Evolutionary conservation across 2,888 invertebrate species (phyloP).

Genomic region (Mesochorus sp.): DNA sequence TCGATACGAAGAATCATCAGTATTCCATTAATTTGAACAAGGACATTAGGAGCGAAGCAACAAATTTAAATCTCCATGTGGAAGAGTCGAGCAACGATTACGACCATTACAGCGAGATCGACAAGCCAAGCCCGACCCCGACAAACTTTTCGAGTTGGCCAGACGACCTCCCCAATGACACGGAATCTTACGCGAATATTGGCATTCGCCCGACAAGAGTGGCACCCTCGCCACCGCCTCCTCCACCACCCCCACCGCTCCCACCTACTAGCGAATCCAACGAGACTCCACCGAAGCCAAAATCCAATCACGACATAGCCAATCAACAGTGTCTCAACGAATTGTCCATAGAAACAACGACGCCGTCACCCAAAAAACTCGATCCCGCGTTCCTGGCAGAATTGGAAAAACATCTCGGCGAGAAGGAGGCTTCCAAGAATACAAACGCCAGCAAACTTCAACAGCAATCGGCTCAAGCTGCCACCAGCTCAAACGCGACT

Average conservation of each 20-base stretch:
- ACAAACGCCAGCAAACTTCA: conserved; percentile 81
- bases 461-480: conserved; percentile 48
- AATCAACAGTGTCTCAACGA: conserved; percentile 75
- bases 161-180: conserved; percentile 71
- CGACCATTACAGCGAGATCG: conserved; percentile 78
- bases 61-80: conserved; percentile 72
- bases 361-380: conserved; percentile 81
- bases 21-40: conserved; percentile 74
- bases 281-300: conserved; percentile 74
- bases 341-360: conserved; percentile 68
- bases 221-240: conserved; percentile 34
- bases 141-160: conserved; percentile 74
- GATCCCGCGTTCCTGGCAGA: conserved; percentile 86
- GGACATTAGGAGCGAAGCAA: conserved; percentile 72
- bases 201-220: conserved; percentile 49
- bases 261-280: conserved; percentile 73
- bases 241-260: conserved; percentile 69
- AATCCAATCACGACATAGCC: conserved; percentile 75
- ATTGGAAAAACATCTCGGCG: conserved; percentile 85
- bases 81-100: conserved; percentile 61
- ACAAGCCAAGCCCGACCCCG: conserved; percentile 68
- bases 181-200: conserved; percentile 74
- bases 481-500: conserved; percentile 40
- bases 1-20: conserved; percentile 67
- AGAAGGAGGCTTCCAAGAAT: conserved; percentile 81